Evolutionary conservation across 1,140 invertebrate species (phyloP).

Genomic region (Drusus annulatus): DNA sequence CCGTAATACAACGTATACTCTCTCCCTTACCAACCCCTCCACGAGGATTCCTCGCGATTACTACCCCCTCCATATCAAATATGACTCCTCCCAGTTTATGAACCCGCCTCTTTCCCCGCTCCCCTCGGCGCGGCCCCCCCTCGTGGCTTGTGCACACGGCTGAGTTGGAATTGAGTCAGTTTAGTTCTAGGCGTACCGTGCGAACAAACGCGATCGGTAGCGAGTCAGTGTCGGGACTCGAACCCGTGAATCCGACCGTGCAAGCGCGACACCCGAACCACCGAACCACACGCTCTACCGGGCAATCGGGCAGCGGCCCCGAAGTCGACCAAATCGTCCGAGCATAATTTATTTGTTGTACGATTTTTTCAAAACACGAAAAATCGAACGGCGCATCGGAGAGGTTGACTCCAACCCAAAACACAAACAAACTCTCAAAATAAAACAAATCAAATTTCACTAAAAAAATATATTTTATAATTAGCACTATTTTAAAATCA

Average conservation of each 20-base stretch:
- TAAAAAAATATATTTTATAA: too few relatives aligned
- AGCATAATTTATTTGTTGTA: conserved; percentile 42
- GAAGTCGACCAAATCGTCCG: conserved; percentile 42
- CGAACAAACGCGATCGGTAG: conserved; percentile 36
- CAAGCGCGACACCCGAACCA: conserved; percentile 25
- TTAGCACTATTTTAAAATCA: too few relatives aligned
- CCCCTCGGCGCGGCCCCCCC: neutral
- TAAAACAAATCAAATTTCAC: neutral
- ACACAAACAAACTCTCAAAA: conserved; percentile 1
- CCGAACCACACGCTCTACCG: conserved; percentile 21
- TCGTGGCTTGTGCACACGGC: conserved; percentile 40
- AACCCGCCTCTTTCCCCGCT: conserved; percentile 17
- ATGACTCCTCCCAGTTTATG: neutral
- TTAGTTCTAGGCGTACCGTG: conserved; percentile 35
- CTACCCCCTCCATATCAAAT: neutral
- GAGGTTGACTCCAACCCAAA: conserved; percentile 7
- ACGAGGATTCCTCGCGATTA: neutral
- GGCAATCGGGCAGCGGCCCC: conserved; percentile 20
- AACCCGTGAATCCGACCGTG: conserved; percentile 39
- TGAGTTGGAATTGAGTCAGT: conserved; percentile 49
- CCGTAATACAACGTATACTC: neutral
- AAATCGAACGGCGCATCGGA: neutral
- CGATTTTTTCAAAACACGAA: conserved; percentile 16
- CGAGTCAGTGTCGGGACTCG: conserved; percentile 28
- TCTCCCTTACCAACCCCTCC: neutral